phyloP scores from a whole-genome alignment of 2,113 vertebrate species.

The Leucoraja erinaceus region DNA sequence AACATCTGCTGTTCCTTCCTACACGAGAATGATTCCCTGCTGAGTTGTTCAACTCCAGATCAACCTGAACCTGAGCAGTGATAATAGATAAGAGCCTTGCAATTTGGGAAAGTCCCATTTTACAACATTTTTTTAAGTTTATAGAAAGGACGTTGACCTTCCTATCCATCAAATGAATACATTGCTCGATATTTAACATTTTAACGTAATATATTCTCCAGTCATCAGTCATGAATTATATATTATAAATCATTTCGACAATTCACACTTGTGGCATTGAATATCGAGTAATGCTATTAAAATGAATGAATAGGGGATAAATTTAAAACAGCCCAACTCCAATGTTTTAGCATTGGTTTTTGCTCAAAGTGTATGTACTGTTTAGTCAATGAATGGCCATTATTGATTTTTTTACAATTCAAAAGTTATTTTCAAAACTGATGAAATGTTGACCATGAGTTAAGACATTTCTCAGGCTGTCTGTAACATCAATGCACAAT shows the following conservation, averaged over 20 bases:
- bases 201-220: neutral
- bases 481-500: neutral
- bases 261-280: neutral
- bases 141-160: no score
- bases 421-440: neutral
- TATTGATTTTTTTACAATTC: constrained; percentile 10
- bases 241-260: neutral
- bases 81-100: neutral
- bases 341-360: neutral
- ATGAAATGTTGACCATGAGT: neutral
- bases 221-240: neutral
- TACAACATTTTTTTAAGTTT: no score
- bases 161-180: no score
- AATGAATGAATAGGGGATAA: neutral
- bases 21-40: neutral
- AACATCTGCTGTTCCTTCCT: no score
- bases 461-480: neutral
- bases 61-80: neutral
- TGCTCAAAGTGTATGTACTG: neutral
- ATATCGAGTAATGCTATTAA: neutral
- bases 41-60: neutral
- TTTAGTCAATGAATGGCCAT: neutral
- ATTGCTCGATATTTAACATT: neutral
- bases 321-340: neutral
- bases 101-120: neutral